These are phyloP conservation scores for Papilio gigon DNA, from an alignment of 2,888 invertebrate genomes.

Conservation along the genomic window DNA sequence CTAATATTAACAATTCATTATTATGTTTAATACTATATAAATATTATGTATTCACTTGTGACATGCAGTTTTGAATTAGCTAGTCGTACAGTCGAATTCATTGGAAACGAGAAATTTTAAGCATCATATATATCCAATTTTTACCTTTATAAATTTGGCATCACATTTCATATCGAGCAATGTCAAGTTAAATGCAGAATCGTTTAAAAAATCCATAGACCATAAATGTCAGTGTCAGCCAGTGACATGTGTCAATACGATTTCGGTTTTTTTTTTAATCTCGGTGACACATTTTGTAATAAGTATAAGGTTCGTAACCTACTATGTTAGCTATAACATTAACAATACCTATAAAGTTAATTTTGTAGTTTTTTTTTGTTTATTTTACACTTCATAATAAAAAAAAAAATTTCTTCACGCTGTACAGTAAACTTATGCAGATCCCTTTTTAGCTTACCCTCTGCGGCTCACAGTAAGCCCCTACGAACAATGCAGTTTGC, in stretches of 20 bases:
- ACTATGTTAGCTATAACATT: not conserved
- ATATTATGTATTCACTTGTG: not conserved
- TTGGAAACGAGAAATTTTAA: too few species aligned
- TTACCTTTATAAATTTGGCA: too few species aligned
- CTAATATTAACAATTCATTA: too few species aligned
- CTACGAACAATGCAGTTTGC: constrained; percentile 1
- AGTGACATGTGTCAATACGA: too few species aligned
- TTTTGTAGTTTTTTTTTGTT: not conserved
- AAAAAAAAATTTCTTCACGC: not conserved
- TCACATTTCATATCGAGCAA: too few species aligned
- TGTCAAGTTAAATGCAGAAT: too few species aligned
- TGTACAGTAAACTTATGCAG: not conserved
- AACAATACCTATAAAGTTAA: not conserved
- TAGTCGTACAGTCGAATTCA: too few species aligned
- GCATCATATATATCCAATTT: too few species aligned
- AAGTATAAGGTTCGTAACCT: not conserved
- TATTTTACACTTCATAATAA: not conserved
- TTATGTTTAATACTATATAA: not conserved
- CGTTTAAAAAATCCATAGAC: too few species aligned
- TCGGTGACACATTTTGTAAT: too few species aligned
- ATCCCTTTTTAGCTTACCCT: not conserved
- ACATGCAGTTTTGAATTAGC: not conserved
- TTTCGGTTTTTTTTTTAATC: too few species aligned
- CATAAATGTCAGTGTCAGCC: too few species aligned
- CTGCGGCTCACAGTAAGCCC: not conserved